phyloP scores from a whole-genome alignment of 2,888 invertebrate species.

The Heliconius cydno region DNA sequence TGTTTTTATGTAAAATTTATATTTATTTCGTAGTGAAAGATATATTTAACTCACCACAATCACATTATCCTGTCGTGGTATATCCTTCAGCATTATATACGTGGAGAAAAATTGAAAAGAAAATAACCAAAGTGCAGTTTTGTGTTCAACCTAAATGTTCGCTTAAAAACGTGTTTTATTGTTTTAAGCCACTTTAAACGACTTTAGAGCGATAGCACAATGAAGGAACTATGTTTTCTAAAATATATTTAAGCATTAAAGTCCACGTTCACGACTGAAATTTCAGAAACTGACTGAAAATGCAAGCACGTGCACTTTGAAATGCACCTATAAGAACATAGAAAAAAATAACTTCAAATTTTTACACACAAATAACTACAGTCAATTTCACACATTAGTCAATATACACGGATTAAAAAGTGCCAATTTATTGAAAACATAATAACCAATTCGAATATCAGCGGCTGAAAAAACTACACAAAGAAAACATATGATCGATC shows the following conservation, averaged over 20 bases:
- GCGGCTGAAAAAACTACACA: slow-evolving; percentile 82
- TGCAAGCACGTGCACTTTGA: slow-evolving; percentile 79
- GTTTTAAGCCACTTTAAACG: slow-evolving; percentile 41
- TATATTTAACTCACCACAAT: slow-evolving; percentile 68
- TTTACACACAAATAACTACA: slow-evolving; percentile 11
- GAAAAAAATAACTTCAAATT: slow-evolving; percentile 38
- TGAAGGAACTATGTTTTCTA: slow-evolving; percentile 21
- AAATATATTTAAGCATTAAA: slow-evolving; percentile 33
- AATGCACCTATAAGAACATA: slow-evolving; percentile 67
- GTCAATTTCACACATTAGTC: slow-evolving; percentile 45
- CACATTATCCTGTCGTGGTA: slow-evolving; percentile 69
- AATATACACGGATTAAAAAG: slow-evolving; percentile 49
- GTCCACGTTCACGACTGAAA: slow-evolving; percentile 58
- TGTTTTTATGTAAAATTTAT: slow-evolving; percentile 11
- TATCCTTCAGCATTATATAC: slow-evolving; percentile 57
- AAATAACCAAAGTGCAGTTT: slow-evolving; percentile 68
- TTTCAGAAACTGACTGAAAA: slow-evolving; percentile 72
- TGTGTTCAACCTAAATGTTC: slow-evolving; percentile 61
- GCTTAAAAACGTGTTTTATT: slow-evolving; percentile 50
- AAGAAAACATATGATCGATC: slow-evolving; percentile 84
- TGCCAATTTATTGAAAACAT: slow-evolving; percentile 57
- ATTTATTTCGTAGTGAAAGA: slow-evolving; percentile 1
- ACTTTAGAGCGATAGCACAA: slow-evolving; percentile 38
- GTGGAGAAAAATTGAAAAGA: slow-evolving; percentile 58
- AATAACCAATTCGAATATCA: slow-evolving; percentile 80